Evolutionary conservation across 2,113 vertebrate species (phyloP), one percentile per base, ranked within the genome.

Genomic region (Pseudonaja textilis): DNA sequence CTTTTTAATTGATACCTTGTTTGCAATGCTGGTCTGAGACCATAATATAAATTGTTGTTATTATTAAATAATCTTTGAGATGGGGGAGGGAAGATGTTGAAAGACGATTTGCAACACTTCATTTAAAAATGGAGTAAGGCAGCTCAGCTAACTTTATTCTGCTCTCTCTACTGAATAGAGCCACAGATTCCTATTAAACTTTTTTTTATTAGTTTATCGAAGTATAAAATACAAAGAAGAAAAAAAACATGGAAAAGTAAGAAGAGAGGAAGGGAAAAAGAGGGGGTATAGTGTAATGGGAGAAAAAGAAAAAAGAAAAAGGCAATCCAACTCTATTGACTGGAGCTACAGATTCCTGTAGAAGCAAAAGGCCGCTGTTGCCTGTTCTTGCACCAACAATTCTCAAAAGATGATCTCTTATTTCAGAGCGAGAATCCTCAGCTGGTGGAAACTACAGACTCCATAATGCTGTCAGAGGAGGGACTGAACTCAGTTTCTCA

Each of bases 371-470:
- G 34, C 55, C 34, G 39, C 88, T 3, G 16, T 34, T 55, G 16
- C 6, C 52, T 54, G 55, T 20, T 22, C 87, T 9, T 88, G 52
- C 52, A 20, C 29, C 26, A 54, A 55, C 29, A 52, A 10, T 5
- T 4, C 54, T 42, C 10, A 10, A 89, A 95, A 1, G 0, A 0
- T 16, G 88, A 45, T 93, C 57, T 64, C 96, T 61, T 90, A 0
- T 97, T 96, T 61, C 95, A 98, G 98, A 97, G 92, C 88, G 96
- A 97, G 3, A 92, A 91, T 45, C 95, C 98, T 1, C 96, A 94
- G 3, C 95, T 96, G 92, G 96, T 94, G 95, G 97, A 97, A 87
- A 92, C 92, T 0, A 87, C 96, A 2, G 97, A 97, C 93, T 56
- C 47, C 0, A 94, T 96, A 0, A 88, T 96, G 3, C 81, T 96